Base-by-base conservation (phyloP, 2,888 invertebrate species). In the Drosophila neoperkinsi region DNA sequence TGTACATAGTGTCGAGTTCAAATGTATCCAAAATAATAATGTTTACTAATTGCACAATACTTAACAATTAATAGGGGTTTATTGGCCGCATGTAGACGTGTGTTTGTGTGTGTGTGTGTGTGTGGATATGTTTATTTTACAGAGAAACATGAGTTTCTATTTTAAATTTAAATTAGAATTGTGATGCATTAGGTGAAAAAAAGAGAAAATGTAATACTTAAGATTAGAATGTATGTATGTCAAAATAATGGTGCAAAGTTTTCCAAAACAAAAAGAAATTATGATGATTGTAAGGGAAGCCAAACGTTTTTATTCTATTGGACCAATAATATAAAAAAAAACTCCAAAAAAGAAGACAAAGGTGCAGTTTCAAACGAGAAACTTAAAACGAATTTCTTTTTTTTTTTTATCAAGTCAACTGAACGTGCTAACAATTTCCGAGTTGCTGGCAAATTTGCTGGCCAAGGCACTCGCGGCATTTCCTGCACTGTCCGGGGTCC, bases 391-490 rank as follows among this genome's bases (percentile, higher is more conserved):
- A n/a, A n/a, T n/a, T n/a, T n/a, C n/a, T n/a, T n/a, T n/a, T n/a
- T n/a, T n/a, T n/a, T n/a, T n/a, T n/a, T n/a, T n/a, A n/a, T n/a
- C 88, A 71, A 85, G 71, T 79, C 74, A 81, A 88, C 76, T 81
- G 68, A 90, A 87, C 89, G 89, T 84, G 88, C 90, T 89, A 90
- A 90, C 86, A 90, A 87, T 90, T 90, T 87, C 90, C 91, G 85
- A 75, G 71, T 84, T 76, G 68, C 71, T 70, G 72, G 71, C 51
- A 67, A 83, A 73, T 72, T 70, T 46, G 13, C 70, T 67, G 65
- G 81, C 59, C 77, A 74, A 76, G 79, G 70, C 71, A 82, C 87
- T 89, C 75, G 67, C 77, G 87, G 91, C 87, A 87, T 87, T 87
- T 87, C 85, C 88, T 79, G 66, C 51, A 61, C 69, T 69, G 31